Evolutionary conservation across 2,888 invertebrate genomes (phyloP).

Genomic region (Rhamnusium bicolor): DNA sequence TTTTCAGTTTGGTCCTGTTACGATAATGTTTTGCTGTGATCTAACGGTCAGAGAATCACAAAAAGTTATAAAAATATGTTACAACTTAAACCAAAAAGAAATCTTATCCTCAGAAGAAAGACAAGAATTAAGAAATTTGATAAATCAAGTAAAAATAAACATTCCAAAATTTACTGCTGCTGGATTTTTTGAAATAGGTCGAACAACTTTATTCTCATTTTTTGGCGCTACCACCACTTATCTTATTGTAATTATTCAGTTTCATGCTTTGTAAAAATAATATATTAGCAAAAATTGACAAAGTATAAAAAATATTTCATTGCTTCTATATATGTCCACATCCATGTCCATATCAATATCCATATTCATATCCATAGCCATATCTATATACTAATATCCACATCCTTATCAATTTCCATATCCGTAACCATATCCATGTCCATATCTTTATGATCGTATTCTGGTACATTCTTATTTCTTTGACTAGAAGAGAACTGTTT

Average conservation of each 20-base stretch:
- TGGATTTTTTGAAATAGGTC: constrained; percentile 17
- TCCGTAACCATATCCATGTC: too few species aligned
- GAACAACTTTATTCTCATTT: constrained; percentile 7
- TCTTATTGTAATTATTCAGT: constrained; percentile 21
- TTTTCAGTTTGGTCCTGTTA: constrained; percentile 10
- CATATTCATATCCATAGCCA: too few species aligned
- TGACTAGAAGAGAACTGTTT: too few species aligned
- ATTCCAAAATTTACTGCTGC: background rate
- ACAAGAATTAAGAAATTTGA: constrained; percentile 10
- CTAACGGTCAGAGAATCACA: background rate
- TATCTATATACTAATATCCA: too few species aligned
- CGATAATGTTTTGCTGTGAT: constrained; percentile 29
- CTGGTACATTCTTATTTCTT: too few species aligned
- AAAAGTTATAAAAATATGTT: constrained; percentile 24
- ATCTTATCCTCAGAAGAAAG: background rate
- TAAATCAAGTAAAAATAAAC: constrained; percentile 2
- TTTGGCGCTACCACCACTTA: constrained; percentile 7
- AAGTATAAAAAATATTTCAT: too few species aligned
- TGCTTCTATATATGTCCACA: too few species aligned
- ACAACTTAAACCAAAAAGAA: constrained; percentile 9
- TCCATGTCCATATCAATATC: too few species aligned
- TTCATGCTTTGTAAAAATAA: background rate
- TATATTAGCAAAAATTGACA: background rate
- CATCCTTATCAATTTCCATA: too few species aligned
- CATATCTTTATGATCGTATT: too few species aligned